These are phyloP conservation scores for Alviniconcha strummeri DNA, from an alignment of 2,888 invertebrate genomes.

Conservation along the genomic window DNA sequence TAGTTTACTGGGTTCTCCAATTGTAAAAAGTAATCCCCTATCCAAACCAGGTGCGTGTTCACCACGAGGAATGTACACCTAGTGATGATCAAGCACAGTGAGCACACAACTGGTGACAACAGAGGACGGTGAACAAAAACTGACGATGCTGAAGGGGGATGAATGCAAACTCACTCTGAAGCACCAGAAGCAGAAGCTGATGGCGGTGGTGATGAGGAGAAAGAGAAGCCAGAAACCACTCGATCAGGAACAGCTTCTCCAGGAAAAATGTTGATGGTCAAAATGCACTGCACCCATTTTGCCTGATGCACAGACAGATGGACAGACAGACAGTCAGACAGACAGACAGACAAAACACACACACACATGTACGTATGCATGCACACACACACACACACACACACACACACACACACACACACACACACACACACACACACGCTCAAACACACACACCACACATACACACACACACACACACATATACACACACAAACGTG, in stretches of 20 bases:
- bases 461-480: slow-evolving; percentile 8
- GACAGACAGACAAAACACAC: not conserved
- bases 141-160: too few relatives aligned
- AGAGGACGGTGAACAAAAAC: too few relatives aligned
- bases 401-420: slow-evolving; percentile 12
- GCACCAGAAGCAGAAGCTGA: slow-evolving; percentile 31
- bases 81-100: too few relatives aligned
- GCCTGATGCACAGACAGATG: slow-evolving; percentile 17
- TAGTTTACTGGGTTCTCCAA: too few relatives aligned
- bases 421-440: not conserved
- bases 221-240: slow-evolving; percentile 44
- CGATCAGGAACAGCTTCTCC: slow-evolving; percentile 41
- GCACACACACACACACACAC: not conserved
- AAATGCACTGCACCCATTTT: slow-evolving; percentile 42
- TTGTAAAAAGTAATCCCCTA: too few relatives aligned
- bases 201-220: slow-evolving; percentile 30
- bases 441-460: not conserved
- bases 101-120: too few relatives aligned
- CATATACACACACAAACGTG: not conserved
- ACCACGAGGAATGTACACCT: too few relatives aligned
- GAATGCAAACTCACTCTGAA: slow-evolving; percentile 7
- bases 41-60: too few relatives aligned
- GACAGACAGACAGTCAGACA: not conserved
- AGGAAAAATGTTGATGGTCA: slow-evolving; percentile 44
- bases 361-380: not conserved